phyloP scores from a whole-genome alignment of 2,888 invertebrate species.

The Mythimna ferrago region DNA sequence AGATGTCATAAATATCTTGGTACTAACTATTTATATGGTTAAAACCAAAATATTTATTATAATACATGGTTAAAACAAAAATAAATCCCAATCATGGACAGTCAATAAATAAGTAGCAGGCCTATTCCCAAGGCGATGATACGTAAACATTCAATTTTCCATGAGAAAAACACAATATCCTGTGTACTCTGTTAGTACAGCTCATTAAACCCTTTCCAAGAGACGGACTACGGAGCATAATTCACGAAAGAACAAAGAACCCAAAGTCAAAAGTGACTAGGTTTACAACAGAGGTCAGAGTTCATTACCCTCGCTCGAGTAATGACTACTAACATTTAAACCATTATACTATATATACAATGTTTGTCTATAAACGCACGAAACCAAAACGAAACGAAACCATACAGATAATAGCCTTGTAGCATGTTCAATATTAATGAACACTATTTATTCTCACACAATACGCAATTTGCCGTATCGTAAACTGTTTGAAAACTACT shows the following conservation, averaged over 20 bases:
- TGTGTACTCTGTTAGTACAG: conserved; percentile 57
- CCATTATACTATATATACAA: conserved; percentile 35
- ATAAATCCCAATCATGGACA: background rate
- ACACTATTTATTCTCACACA: conserved; percentile 21
- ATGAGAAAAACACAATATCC: conserved; percentile 36
- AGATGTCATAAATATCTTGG: background rate
- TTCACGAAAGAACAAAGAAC: conserved; percentile 63
- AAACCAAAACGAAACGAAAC: conserved; percentile 26
- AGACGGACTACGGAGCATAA: conserved; percentile 55
- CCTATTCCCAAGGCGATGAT: conserved; percentile 6
- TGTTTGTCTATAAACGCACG: conserved; percentile 20
- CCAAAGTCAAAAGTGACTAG: conserved; percentile 69
- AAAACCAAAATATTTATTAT: too few relatives aligned
- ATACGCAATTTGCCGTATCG: conserved; percentile 2
- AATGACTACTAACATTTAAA: conserved; percentile 26
- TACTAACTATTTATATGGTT: background rate
- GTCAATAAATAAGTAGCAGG: background rate
- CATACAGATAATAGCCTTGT: conserved; percentile 21
- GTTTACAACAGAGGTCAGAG: conserved; percentile 65
- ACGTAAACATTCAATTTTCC: conserved; percentile 1
- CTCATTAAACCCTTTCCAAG: conserved; percentile 66
- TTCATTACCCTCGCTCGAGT: conserved; percentile 54
- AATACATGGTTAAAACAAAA: too few relatives aligned
- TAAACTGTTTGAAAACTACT: conserved; percentile 3
- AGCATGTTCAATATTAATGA: conserved; percentile 31